Base-by-base conservation (phyloP, 2,797 vertebrate species). In the Betta splendens region DNA sequence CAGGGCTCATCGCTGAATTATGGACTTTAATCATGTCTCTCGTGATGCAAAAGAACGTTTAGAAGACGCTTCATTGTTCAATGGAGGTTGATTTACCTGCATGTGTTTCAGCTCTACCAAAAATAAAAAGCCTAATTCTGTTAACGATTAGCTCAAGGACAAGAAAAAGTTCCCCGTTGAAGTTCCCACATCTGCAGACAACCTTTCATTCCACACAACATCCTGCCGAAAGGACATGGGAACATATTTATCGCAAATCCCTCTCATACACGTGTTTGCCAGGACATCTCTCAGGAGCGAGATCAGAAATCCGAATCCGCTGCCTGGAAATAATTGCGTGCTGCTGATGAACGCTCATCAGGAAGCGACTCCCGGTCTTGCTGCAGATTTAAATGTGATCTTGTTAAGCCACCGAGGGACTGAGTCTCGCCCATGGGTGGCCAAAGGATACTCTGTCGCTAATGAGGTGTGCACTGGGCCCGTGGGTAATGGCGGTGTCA, bases 401-500 rank as follows among this genome's bases (percentile, higher is more conserved):
- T 86, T 84, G 80, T 87, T 81, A 81, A 87, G 75, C 68, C 80
- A 78, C 75, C 62, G 16, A 77, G 80, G 63, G 75, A 75, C 75
- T 55, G 71, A 77, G 72, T 81, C 72, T 81, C 20, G 69, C 81
- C 77, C 83, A 77, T 77, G 82, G 85, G 84, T 83, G 82, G 83
- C 80, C 79, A 72, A 77, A 79, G 84, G 83, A 84, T 73, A 78
- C 80, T 78, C 66, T 58, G 77, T 54, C 63, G 77, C 81, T 90
- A 90, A 89, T 89, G 89, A 90, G 86, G 85, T 87, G 85, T 86
- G 87, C 84, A 68, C 17, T 1, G 43, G 65, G 79, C 83, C 57
- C n/a, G 7, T 71, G 84, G 85, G 84, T 79, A 77, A 84, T 64
- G 83, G 60, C 75, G 33, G 82, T 65, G 83, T 87, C 84, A 84